phyloP scores from a whole-genome alignment of 2,797 vertebrate species.

The Dallia pectoralis region DNA sequence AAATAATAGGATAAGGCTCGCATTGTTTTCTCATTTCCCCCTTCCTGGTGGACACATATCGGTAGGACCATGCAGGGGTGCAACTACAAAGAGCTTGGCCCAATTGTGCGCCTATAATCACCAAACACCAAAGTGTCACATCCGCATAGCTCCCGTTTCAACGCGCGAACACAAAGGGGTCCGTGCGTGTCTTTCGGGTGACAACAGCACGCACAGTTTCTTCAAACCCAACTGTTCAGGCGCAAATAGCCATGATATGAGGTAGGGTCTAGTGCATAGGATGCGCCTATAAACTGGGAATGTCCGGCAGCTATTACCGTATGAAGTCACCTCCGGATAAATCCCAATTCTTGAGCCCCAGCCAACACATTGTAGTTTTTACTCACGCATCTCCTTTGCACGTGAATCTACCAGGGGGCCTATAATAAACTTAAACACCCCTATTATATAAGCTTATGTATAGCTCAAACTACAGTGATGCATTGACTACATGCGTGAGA shows the following conservation, averaged over 20 bases:
- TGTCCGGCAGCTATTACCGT: background rate
- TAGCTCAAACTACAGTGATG: background rate
- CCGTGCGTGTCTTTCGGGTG: constrained; percentile 20
- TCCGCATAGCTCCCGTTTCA: background rate
- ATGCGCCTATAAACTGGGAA: background rate
- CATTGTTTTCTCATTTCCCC: too few relatives aligned
- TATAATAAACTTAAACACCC: background rate
- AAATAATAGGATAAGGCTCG: too few relatives aligned
- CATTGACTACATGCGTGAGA: background rate
- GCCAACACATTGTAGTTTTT: background rate
- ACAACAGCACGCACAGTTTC: background rate
- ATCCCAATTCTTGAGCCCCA: background rate
- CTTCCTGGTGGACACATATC: too few relatives aligned
- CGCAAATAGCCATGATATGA: background rate
- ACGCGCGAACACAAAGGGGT: constrained; percentile 18
- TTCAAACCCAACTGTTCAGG: background rate
- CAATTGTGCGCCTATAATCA: constrained; percentile 10
- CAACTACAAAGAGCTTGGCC: background rate
- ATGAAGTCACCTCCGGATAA: background rate
- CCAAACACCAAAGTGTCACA: constrained; percentile 23
- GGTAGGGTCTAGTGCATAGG: background rate
- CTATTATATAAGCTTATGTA: background rate
- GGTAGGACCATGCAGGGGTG: background rate
- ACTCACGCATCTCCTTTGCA: background rate
- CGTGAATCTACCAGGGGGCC: background rate